Conservation (phyloP, 1,140 invertebrate species). For the Caenorhabditis latens region DNA sequence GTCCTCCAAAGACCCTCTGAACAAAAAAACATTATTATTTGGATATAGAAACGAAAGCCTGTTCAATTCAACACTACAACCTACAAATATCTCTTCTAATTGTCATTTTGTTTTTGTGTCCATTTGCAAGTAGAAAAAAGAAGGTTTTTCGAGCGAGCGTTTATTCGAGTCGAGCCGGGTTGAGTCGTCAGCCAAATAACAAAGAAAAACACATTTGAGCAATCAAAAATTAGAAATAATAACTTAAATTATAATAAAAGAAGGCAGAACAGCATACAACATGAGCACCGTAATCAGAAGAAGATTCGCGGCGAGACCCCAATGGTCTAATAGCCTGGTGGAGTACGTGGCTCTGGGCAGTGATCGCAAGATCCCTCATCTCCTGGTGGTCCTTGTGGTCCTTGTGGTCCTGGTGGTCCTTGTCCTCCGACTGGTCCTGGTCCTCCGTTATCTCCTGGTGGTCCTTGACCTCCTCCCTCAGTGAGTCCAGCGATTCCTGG, state of each 20-base stretch:
- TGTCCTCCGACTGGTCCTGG: constrained; percentile 70
- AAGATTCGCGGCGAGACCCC: not conserved
- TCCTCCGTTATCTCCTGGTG: constrained; percentile 68
- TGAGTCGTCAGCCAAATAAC: constrained; percentile 53
- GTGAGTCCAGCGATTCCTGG: constrained; percentile 64
- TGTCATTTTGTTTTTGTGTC: constrained; percentile 5
- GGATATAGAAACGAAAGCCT: not conserved
- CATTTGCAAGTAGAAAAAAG: not conserved
- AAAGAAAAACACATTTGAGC: constrained; percentile 39
- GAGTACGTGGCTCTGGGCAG: constrained; percentile 67
- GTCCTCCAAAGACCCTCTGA: too few species aligned
- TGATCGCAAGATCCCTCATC: constrained; percentile 67
- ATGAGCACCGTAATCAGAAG: constrained; percentile 25
- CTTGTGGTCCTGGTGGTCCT: constrained; percentile 72
- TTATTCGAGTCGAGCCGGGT: constrained; percentile 52
- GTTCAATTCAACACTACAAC: constrained; percentile 14
- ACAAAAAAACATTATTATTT: not conserved
- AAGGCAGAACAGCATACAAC: constrained; percentile 45
- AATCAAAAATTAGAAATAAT: not conserved
- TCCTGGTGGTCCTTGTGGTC: constrained; percentile 70
- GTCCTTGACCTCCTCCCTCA: constrained; percentile 67
- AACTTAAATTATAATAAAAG: constrained; percentile 2
- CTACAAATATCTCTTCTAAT: constrained; percentile 24
- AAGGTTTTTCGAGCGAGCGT: constrained; percentile 41
- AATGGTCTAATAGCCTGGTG: constrained; percentile 66